Conservation (phyloP, 1,140 invertebrate genomes). For the Ectropis grisescens region DNA sequence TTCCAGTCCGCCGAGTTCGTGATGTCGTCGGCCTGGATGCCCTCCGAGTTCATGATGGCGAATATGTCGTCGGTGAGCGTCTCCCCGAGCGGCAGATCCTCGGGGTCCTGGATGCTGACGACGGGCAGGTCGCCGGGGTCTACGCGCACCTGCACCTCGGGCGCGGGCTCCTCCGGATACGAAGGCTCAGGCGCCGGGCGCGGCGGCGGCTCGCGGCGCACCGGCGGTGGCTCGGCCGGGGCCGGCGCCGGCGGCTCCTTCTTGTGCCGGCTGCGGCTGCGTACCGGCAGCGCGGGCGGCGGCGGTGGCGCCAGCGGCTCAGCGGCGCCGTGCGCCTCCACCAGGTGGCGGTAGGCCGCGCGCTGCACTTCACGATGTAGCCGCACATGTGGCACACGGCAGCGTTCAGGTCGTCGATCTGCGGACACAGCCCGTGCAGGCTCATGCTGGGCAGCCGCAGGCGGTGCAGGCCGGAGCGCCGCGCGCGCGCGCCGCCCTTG, state of each 20-base stretch:
- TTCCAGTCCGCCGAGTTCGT: constrained; percentile 59
- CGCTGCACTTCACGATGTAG: constrained; percentile 75
- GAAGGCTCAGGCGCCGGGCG: constrained; percentile 51
- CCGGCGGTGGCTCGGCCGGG: constrained; percentile 35
- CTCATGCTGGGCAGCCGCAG: constrained; percentile 62
- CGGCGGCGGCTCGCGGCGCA: constrained; percentile 45
- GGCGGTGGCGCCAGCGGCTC: constrained; percentile 49
- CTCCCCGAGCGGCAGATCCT: constrained; percentile 56
- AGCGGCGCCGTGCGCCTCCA: constrained; percentile 38
- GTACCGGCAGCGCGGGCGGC: constrained; percentile 45
- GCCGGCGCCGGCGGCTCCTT: constrained; percentile 45
- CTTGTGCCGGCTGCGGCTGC: constrained; percentile 53
- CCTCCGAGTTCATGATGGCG: constrained; percentile 65
- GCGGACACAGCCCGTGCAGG: constrained; percentile 75
- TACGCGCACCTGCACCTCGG: constrained; percentile 56
- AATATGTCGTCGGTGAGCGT: constrained; percentile 63
- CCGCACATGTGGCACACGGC: constrained; percentile 77
- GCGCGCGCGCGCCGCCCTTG: constrained; percentile 30
- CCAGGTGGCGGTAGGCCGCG: constrained; percentile 71
- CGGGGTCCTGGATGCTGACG: constrained; percentile 63
- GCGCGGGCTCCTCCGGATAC: constrained; percentile 59
- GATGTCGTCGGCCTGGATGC: constrained; percentile 60
- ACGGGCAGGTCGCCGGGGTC: constrained; percentile 59
- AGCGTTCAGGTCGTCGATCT: constrained; percentile 74
- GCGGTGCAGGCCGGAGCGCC: constrained; percentile 50